phyloP scores from a whole-genome alignment of 2,113 vertebrate genomes.

The Diglossa brunneiventris region DNA sequence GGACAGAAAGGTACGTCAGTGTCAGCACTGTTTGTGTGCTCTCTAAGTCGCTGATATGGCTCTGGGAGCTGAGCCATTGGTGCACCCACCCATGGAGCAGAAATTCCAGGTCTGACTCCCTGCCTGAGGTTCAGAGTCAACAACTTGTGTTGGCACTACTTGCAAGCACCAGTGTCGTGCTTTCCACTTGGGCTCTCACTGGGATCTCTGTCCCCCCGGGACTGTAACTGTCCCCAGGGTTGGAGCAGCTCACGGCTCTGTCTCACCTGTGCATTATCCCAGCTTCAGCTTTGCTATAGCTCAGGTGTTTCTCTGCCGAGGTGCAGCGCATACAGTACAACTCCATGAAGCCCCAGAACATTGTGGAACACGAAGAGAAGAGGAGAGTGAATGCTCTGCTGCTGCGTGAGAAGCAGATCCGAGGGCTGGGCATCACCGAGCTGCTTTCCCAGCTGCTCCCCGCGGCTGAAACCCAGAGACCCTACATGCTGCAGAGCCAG shows the following conservation, averaged over 20 bases:
- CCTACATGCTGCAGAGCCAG: not conserved
- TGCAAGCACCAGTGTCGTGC: not conserved
- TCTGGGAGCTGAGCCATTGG: not conserved
- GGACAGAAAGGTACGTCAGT: slow-evolving; percentile 60
- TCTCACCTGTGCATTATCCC: fast-evolving
- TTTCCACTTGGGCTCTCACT: not conserved
- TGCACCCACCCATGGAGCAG: not conserved
- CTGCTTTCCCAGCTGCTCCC: slow-evolving; percentile 64
- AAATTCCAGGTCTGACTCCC: not conserved
- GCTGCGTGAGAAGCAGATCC: slow-evolving; percentile 71
- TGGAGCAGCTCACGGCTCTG: not conserved
- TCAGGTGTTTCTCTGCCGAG: not conserved
- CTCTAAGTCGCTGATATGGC: not conserved
- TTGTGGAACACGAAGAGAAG: slow-evolving; percentile 73
- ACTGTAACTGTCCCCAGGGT: not conserved
- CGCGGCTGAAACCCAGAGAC: not conserved
- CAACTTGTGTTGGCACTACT: not conserved
- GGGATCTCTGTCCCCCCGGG: not conserved
- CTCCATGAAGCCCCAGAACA: slow-evolving; percentile 70
- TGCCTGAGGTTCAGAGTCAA: not conserved
- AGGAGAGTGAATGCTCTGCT: slow-evolving; percentile 64
- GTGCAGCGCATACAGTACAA: not conserved
- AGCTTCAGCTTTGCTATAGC: not conserved
- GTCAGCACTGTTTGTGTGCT: not conserved
- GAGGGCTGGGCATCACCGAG: slow-evolving; percentile 62